phyloP scores from a whole-genome alignment of 2,113 vertebrate genomes.

The Hydrochoerus hydrochaeris region DNA sequence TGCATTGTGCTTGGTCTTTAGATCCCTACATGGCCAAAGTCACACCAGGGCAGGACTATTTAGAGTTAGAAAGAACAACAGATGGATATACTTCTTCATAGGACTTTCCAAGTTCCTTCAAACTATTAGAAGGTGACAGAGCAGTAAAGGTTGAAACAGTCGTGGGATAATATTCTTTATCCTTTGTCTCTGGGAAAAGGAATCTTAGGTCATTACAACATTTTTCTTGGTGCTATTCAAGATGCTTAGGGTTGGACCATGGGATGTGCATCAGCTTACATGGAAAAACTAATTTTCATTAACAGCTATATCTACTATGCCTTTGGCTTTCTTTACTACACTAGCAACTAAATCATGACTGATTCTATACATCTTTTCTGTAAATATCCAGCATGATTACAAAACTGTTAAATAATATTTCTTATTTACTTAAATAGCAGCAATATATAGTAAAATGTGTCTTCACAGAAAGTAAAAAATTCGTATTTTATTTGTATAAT shows the following conservation, averaged over 20 bases:
- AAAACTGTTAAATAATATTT: not conserved
- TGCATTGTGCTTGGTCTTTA: not conserved
- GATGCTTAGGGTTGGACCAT: rapidly evolving
- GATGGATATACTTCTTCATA: rapidly evolving
- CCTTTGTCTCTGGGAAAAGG: not conserved
- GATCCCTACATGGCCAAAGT: not conserved
- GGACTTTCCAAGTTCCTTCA: not conserved
- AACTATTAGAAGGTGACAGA: not conserved
- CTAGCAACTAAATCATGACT: too few relatives aligned
- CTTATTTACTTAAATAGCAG: not conserved
- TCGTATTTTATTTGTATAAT: not conserved
- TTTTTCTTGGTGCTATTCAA: not conserved
- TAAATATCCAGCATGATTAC: not conserved
- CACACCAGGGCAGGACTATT: too few relatives aligned
- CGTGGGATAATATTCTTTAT: rapidly evolving
- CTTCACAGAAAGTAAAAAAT: not conserved
- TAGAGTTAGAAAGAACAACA: not conserved
- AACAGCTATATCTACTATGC: rapidly evolving
- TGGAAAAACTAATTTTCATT: rapidly evolving
- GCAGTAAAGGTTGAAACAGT: not conserved
- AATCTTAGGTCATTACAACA: not conserved
- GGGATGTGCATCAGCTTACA: rapidly evolving
- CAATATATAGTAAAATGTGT: not conserved
- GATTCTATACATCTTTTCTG: not conserved
- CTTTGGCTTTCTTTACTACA: not conserved